These are phyloP conservation scores for Masticophis lateralis DNA, from an alignment of 2,797 vertebrate genomes.

Conservation along the genomic window DNA sequence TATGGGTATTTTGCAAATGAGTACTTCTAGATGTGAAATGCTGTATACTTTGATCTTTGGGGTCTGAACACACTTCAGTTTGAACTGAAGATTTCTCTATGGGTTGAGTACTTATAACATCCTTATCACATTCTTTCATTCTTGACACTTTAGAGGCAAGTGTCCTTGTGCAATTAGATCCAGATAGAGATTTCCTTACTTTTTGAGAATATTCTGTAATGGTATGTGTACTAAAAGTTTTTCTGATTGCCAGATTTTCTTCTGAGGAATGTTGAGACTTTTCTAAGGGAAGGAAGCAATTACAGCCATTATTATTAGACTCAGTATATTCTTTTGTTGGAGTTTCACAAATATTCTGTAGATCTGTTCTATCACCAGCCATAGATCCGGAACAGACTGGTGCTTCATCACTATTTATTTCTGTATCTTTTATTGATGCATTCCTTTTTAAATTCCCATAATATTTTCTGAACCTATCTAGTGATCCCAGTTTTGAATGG, in stretches of 20 bases:
- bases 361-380: constrained; percentile 12
- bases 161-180: constrained; percentile 65
- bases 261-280: constrained; percentile 36
- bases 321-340: constrained; percentile 13
- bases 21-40: constrained; percentile 29
- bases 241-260: constrained; percentile 43
- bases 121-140: constrained; percentile 72
- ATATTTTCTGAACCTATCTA: constrained; percentile 86
- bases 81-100: constrained; percentile 39
- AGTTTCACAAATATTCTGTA: constrained; percentile 23
- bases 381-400: constrained; percentile 18
- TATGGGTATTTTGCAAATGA: constrained; percentile 31
- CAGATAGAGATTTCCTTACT: constrained; percentile 40
- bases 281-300: constrained; percentile 38
- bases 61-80: constrained; percentile 39
- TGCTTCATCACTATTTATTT: constrained; percentile 12
- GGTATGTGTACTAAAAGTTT: constrained; percentile 32
- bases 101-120: constrained; percentile 24
- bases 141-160: constrained; percentile 82
- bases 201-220: constrained; percentile 55
- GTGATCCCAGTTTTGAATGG: constrained; percentile 74
- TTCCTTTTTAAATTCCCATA: constrained; percentile 67
- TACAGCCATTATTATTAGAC: constrained; percentile 36
- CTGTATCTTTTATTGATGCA: neutral
- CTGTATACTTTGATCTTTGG: constrained; percentile 25